Conservation (phyloP, 2,888 invertebrate species). For the Romanomermis culicivorax region DNA sequence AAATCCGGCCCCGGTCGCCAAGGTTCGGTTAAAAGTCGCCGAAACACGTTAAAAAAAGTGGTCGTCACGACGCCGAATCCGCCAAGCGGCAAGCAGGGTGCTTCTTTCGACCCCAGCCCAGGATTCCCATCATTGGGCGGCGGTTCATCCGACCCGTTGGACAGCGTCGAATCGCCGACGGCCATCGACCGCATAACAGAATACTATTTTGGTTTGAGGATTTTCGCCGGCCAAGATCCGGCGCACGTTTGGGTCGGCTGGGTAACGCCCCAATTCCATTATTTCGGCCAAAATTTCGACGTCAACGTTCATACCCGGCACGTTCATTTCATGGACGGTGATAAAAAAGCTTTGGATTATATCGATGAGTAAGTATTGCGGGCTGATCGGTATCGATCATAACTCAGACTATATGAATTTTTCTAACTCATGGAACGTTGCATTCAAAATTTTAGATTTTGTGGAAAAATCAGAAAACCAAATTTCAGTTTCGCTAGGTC, state of each 20-base stretch:
- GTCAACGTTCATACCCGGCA: slow-evolving; percentile 36
- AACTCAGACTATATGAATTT: too few relatives aligned
- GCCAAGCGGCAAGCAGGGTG: too few relatives aligned
- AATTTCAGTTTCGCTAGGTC: too few relatives aligned
- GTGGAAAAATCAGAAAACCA: too few relatives aligned
- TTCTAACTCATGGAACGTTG: too few relatives aligned
- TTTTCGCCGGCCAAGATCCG: slow-evolving; percentile 84
- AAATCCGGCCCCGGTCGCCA: too few relatives aligned
- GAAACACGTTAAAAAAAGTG: too few relatives aligned
- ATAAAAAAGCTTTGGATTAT: slow-evolving; percentile 60
- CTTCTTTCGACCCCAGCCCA: too few relatives aligned
- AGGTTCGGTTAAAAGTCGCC: too few relatives aligned
- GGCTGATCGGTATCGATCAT: background rate
- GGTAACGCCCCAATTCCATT: slow-evolving; percentile 82
- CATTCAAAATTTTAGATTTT: too few relatives aligned
- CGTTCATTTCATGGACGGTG: slow-evolving; percentile 67
- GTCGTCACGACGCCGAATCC: too few relatives aligned
- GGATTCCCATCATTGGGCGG: too few relatives aligned
- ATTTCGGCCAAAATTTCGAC: slow-evolving; percentile 23
- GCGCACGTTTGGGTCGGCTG: slow-evolving; percentile 89
- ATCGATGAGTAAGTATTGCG: slow-evolving; percentile 11
- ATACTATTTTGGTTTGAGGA: slow-evolving; percentile 65
- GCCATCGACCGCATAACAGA: slow-evolving; percentile 45
- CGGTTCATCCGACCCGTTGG: slow-evolving; percentile 11
- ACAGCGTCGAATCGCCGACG: slow-evolving; percentile 22